These are phyloP conservation scores for Sialia sialis DNA, from an alignment of 2,113 vertebrate species.

Conservation along the genomic window DNA sequence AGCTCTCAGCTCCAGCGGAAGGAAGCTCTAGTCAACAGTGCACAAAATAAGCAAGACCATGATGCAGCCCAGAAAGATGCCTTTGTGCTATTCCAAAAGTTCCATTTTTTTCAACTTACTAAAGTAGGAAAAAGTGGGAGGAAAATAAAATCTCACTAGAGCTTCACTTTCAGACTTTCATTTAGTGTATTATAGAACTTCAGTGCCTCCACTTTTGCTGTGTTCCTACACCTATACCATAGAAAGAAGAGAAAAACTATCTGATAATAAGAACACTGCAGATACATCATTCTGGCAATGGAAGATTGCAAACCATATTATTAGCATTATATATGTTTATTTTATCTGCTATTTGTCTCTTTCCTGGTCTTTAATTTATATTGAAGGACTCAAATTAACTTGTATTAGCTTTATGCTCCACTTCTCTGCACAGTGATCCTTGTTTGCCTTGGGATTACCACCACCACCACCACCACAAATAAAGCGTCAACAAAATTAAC, in stretches of 20 bases:
- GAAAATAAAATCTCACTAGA: not conserved
- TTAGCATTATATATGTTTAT: not conserved
- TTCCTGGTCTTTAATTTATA: not conserved
- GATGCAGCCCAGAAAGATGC: not conserved
- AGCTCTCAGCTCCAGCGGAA: slow-evolving; percentile 43
- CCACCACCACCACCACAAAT: not conserved
- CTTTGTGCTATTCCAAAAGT: not conserved
- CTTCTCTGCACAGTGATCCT: not conserved
- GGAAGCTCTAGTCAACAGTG: slow-evolving; percentile 46
- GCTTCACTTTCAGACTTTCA: not conserved
- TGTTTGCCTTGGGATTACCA: not conserved
- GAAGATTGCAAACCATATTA: not conserved
- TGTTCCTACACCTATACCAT: not conserved
- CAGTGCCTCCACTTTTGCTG: not conserved
- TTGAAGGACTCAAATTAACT: not conserved
- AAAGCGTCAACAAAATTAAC: not conserved
- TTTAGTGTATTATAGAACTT: not conserved
- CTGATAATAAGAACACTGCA: not conserved
- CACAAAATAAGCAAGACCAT: not conserved
- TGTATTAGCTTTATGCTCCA: not conserved
- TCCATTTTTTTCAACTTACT: not conserved
- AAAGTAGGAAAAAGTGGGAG: not conserved
- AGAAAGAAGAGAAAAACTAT: not conserved
- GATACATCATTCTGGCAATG: not conserved
- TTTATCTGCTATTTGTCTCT: not conserved